Conservation (phyloP, 2,113 vertebrate species). For the Hemiprocne comata region DNA sequence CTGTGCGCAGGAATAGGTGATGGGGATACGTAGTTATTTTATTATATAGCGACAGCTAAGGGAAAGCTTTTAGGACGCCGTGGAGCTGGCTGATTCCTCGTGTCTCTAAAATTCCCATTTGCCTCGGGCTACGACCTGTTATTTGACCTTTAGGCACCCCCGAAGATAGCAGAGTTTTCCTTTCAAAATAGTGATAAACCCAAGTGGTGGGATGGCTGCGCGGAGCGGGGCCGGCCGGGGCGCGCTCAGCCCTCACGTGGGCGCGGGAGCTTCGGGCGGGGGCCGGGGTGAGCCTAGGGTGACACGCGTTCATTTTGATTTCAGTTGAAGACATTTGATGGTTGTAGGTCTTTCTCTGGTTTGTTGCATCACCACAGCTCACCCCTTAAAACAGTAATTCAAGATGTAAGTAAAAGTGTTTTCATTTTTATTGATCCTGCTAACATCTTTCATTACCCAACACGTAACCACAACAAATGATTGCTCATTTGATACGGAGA, state of each 20-base stretch:
- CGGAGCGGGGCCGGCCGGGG: background rate
- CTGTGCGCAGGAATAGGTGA: background rate
- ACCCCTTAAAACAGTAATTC: conserved; percentile 80
- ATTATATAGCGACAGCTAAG: background rate
- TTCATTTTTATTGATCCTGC: conserved; percentile 83
- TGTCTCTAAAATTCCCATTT: conserved; percentile 11
- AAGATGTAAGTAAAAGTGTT: conserved; percentile 84
- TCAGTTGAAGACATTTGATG: background rate
- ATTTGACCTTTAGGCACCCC: conserved; percentile 27
- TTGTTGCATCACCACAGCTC: conserved; percentile 59
- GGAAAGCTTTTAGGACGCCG: background rate
- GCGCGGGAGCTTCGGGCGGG: background rate
- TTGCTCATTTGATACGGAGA: conserved; percentile 80
- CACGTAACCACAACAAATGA: conserved; percentile 81
- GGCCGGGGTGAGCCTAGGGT: background rate
- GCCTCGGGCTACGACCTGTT: conserved; percentile 5
- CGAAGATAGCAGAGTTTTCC: background rate
- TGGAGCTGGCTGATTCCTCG: background rate
- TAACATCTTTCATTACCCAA: conserved; percentile 83
- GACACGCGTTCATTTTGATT: background rate
- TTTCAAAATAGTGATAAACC: background rate
- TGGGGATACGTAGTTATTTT: background rate
- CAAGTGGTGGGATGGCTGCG: background rate
- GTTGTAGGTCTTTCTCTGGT: conserved; percentile 62
- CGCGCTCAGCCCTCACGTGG: background rate